Evolutionary conservation across 2,797 vertebrate genomes (phyloP).

Genomic region (Trichosurus vulpecula): DNA sequence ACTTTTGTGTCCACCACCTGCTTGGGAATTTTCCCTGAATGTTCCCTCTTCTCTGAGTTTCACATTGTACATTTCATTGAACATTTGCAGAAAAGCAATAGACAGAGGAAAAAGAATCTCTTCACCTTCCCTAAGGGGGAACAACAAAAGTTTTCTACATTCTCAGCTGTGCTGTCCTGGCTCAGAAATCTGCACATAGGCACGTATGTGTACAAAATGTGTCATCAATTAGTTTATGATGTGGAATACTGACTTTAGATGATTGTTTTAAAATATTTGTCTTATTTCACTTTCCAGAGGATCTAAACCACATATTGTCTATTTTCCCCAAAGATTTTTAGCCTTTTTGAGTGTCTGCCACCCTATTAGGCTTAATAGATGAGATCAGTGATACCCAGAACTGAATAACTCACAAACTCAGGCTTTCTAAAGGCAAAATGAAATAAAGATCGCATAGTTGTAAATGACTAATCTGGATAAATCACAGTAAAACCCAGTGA

Average conservation of each 20-base stretch:
- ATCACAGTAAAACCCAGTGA: background rate
- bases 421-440: background rate
- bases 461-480: background rate
- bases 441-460: background rate
- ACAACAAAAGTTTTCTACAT: too few relatives aligned
- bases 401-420: background rate
- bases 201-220: background rate
- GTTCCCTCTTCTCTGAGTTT: background rate
- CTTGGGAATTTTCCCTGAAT: rapidly evolving
- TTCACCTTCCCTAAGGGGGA: background rate
- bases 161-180: background rate
- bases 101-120: background rate
- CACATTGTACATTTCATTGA: rapidly evolving
- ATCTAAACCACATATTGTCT: background rate
- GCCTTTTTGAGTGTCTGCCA: background rate
- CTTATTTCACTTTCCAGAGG: background rate
- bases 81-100: rapidly evolving
- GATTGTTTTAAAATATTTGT: rapidly evolving
- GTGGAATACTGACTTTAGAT: background rate
- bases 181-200: background rate
- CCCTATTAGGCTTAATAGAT: background rate
- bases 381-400: background rate
- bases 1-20: too few relatives aligned
- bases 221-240: background rate
- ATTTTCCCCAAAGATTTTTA: conserved; percentile 16